Evolutionary conservation across 2,797 vertebrate genomes (phyloP).

Genomic region (Synanceia verrucosa): DNA sequence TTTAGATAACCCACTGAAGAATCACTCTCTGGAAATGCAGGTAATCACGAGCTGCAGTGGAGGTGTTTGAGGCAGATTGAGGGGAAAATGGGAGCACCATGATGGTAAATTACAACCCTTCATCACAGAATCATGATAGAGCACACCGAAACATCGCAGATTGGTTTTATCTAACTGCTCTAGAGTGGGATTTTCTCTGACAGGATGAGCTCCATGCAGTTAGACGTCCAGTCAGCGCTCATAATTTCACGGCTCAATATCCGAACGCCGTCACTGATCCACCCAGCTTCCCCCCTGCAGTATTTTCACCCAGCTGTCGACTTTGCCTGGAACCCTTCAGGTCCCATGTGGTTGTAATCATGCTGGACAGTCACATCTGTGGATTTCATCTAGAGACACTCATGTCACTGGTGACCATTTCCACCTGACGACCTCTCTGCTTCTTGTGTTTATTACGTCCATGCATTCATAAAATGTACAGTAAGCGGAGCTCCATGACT

Average conservation of each 20-base stretch:
- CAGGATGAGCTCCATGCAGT: constrained; percentile 11
- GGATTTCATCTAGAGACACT: constrained; percentile 14
- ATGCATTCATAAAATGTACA: background rate
- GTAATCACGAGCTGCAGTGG: background rate
- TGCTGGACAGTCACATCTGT: constrained; percentile 1
- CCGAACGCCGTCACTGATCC: background rate
- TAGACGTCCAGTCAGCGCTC: background rate
- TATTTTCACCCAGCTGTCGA: background rate
- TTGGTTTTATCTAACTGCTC: constrained; percentile 3
- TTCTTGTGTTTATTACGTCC: background rate
- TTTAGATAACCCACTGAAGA: background rate
- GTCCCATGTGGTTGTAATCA: background rate
- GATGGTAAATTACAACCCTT: constrained; percentile 32
- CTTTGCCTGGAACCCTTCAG: background rate
- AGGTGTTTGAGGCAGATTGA: constrained; percentile 22
- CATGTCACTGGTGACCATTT: background rate
- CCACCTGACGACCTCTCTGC: too few species aligned
- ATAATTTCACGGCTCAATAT: constrained; percentile 17
- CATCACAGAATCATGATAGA: constrained; percentile 4
- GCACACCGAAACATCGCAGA: constrained; percentile 7
- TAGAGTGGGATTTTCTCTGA: constrained; percentile 19
- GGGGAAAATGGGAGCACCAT: constrained; percentile 17
- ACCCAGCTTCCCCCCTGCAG: background rate
- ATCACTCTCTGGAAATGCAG: background rate
- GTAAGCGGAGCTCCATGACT: background rate